Evolutionary conservation across 30 jellyfish, hydroid and myxozoan genomes (phyloP).

Genomic region (Aurelia sp.): DNA sequence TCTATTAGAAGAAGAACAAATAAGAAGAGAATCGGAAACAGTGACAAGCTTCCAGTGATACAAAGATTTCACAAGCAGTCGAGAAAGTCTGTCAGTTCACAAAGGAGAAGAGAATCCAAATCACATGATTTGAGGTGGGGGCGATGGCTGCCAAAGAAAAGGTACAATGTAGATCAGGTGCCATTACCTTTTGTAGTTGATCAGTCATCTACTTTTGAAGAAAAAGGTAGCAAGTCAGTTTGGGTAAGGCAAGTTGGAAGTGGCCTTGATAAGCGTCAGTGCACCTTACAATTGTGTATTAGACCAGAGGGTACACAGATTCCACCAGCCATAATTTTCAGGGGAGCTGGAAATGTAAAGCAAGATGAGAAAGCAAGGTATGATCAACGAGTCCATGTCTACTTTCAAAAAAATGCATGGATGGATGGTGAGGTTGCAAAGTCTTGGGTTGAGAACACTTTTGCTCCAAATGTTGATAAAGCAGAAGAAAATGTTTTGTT

Average conservation of each 20-base stretch:
- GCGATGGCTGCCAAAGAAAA: not conserved
- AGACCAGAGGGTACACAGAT: slow-evolving; percentile 4
- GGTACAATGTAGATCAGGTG: slow-evolving; percentile 2
- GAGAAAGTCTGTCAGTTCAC: too few species aligned
- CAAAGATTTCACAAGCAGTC: too few species aligned
- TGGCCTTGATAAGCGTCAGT: not conserved
- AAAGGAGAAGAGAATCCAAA: too few species aligned
- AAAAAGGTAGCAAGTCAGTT: slow-evolving; percentile 31
- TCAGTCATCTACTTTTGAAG: slow-evolving; percentile 11
- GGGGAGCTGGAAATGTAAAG: slow-evolving; percentile 21
- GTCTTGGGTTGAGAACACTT: too few species aligned
- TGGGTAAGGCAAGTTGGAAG: slow-evolving; percentile 16
- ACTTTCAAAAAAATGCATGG: too few species aligned
- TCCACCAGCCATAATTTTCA: slow-evolving; percentile 13
- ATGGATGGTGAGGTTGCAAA: too few species aligned
- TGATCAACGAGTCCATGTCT: too few species aligned
- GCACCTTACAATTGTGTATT: not conserved
- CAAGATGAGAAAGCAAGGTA: too few species aligned
- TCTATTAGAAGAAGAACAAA: too few species aligned
- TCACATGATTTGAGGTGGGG: too few species aligned
- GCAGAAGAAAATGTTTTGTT: slow-evolving; percentile 38
- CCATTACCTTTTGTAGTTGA: not conserved
- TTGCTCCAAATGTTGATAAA: slow-evolving; percentile 7
- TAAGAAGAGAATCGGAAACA: too few species aligned
- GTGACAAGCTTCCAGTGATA: too few species aligned